A percentile compares a stretch with the other conserved stretches of the same genome.
Conservation (phyloP, 2,888 invertebrate species). For the Drymonia ruficornis region DNA sequence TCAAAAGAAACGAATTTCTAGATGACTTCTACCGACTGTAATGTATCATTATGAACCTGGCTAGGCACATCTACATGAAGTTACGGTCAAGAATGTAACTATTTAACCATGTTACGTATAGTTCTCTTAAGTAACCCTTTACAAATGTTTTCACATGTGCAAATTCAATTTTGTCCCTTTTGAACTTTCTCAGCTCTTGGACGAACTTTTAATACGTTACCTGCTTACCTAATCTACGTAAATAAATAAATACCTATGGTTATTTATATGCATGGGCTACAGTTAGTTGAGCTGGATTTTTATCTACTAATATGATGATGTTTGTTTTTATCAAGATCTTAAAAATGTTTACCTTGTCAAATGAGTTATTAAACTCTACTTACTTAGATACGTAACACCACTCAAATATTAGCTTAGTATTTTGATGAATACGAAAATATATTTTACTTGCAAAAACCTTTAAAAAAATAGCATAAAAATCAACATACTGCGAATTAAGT, state of each 20-base stretch:
- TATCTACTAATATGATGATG: not conserved
- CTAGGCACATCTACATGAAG: not conserved
- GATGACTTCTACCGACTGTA: too few relatives aligned
- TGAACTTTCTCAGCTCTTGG: constrained; percentile 23
- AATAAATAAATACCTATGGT: not conserved
- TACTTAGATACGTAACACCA: not conserved
- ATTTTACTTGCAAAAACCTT: not conserved
- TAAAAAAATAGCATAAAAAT: not conserved
- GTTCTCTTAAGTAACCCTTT: constrained; percentile 16
- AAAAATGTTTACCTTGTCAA: not conserved
- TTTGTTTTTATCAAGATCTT: not conserved
- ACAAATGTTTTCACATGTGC: constrained; percentile 18
- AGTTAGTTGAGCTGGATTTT: not conserved
- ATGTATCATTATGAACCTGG: too few relatives aligned
- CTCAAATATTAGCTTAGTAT: not conserved
- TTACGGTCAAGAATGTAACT: constrained; percentile 4
- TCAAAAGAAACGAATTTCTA: too few relatives aligned
- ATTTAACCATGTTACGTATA: constrained; percentile 13
- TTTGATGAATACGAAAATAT: not conserved
- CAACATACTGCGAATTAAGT: not conserved
- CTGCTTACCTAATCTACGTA: constrained; percentile 16
- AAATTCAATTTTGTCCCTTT: constrained; percentile 33
- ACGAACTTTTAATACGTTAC: constrained; percentile 14
- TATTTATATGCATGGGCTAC: too few relatives aligned
- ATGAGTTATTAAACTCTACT: not conserved